These are phyloP conservation scores for Torymus tubicola DNA, from an alignment of 2,888 invertebrate genomes.

Conservation along the genomic window DNA sequence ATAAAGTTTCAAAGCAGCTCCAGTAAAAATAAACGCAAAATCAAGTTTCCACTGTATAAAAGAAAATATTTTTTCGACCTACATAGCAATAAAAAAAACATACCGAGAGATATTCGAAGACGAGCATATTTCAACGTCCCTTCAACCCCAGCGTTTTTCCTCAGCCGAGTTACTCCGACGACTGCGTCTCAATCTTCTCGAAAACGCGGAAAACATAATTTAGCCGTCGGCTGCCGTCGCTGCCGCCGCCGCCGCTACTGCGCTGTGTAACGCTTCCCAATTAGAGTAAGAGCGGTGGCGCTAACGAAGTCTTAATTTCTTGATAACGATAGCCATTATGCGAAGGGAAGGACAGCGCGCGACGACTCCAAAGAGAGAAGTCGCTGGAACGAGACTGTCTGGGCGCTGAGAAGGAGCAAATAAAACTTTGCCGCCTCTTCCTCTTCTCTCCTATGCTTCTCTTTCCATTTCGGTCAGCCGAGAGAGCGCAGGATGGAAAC, in stretches of 20 bases:
- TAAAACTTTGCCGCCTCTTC: conserved; percentile 35
- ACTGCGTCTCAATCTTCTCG: conserved; percentile 22
- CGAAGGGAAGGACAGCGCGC: neutral
- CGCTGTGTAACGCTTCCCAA: conserved; percentile 41
- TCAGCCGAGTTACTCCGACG: neutral
- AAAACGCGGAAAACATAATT: conserved; percentile 43
- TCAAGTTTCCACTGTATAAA: too few relatives aligned
- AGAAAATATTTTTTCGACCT: too few relatives aligned
- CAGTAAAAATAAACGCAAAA: too few relatives aligned
- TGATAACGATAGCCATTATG: conserved; percentile 54
- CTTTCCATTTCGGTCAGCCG: neutral
- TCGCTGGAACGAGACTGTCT: conserved; percentile 33
- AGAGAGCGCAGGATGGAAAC: neutral
- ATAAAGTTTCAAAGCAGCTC: too few relatives aligned
- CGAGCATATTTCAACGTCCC: too few relatives aligned
- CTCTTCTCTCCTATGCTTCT: neutral
- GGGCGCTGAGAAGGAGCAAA: conserved; percentile 25
- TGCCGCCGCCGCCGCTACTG: neutral
- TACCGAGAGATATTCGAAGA: too few relatives aligned
- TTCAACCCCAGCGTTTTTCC: too few relatives aligned
- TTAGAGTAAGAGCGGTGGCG: conserved; percentile 46
- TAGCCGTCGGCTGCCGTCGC: conserved; percentile 17
- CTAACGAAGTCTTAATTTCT: conserved; percentile 54
- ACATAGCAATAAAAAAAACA: too few relatives aligned
- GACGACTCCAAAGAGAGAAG: neutral